These are phyloP conservation scores for Smittia sp. DNA, from an alignment of 2,888 invertebrate genomes.

Conservation along the genomic window DNA sequence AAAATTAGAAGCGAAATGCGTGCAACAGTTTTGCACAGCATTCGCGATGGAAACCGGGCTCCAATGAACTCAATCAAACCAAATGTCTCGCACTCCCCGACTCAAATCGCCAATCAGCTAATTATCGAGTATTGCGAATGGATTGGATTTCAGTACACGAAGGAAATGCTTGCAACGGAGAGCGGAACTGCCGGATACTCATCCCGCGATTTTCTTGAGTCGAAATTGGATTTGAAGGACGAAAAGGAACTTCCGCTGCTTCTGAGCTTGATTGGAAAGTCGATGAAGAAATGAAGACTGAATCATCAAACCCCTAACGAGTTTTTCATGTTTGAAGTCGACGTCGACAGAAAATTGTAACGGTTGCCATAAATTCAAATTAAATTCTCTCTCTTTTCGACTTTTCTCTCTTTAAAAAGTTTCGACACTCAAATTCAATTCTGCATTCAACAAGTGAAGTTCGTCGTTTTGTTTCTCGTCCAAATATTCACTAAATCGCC, in stretches of 20 bases:
- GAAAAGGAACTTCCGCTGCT: conserved; percentile 5
- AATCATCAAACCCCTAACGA: too few species aligned
- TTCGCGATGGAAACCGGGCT: background rate
- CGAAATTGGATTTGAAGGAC: background rate
- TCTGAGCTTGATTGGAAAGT: background rate
- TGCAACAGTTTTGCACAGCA: background rate
- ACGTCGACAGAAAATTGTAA: too few species aligned
- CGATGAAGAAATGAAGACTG: too few species aligned
- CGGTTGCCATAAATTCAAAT: too few species aligned
- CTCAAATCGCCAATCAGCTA: conserved; percentile 42
- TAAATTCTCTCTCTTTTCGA: too few species aligned
- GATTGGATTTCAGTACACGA: conserved; percentile 50
- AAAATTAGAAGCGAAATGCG: conserved; percentile 11
- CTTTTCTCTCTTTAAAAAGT: too few species aligned
- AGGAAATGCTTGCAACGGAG: conserved; percentile 50
- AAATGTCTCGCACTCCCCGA: background rate
- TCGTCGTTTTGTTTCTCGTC: too few species aligned
- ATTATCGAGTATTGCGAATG: conserved; percentile 51
- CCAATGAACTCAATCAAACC: background rate
- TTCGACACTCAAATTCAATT: too few species aligned
- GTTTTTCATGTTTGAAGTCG: too few species aligned
- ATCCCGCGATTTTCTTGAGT: background rate
- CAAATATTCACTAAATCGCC: too few species aligned
- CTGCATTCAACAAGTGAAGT: too few species aligned
- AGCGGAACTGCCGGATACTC: conserved; percentile 44